Evolutionary conservation across 2,888 invertebrate genomes (phyloP).

Genomic region (Vanessa cardui): DNA sequence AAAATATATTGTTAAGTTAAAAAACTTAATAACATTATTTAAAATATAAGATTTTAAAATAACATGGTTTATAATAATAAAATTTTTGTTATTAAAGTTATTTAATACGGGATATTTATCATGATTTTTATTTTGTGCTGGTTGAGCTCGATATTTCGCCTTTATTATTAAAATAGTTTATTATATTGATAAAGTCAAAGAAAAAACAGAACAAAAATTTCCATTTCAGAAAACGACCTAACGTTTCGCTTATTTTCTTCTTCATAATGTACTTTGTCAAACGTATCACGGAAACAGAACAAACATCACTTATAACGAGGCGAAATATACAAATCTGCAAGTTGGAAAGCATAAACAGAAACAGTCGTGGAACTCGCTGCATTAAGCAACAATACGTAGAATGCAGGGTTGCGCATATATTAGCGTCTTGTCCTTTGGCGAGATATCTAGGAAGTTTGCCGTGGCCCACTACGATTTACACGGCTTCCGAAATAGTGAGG

Average conservation of each 20-base stretch:
- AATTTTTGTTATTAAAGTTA: too few species aligned
- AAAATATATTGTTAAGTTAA: too few species aligned
- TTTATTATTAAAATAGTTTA: too few species aligned
- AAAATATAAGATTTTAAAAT: too few species aligned
- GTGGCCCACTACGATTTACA: conserved; percentile 76
- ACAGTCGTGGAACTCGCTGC: conserved; percentile 68
- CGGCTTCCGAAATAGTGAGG: conserved; percentile 75
- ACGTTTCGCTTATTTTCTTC: conserved; percentile 1
- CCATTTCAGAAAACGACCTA: neutral
- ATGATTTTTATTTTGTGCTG: too few species aligned
- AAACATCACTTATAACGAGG: conserved; percentile 44
- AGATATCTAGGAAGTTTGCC: conserved; percentile 76
- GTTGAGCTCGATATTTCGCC: too few species aligned
- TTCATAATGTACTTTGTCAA: conserved; percentile 8
- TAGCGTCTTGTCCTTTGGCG: conserved; percentile 80
- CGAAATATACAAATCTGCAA: conserved; percentile 54
- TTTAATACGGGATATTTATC: too few species aligned
- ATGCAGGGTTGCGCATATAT: conserved; percentile 79
- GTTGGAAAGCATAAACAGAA: conserved; percentile 65
- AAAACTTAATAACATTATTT: too few species aligned
- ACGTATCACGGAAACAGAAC: conserved; percentile 32
- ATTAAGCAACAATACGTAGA: conserved; percentile 77
- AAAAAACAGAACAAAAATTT: neutral
- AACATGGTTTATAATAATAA: too few species aligned
- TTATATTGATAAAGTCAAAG: neutral